phyloP scores from a whole-genome alignment of 2,113 vertebrate species.

The Oreochromis spilurus region DNA sequence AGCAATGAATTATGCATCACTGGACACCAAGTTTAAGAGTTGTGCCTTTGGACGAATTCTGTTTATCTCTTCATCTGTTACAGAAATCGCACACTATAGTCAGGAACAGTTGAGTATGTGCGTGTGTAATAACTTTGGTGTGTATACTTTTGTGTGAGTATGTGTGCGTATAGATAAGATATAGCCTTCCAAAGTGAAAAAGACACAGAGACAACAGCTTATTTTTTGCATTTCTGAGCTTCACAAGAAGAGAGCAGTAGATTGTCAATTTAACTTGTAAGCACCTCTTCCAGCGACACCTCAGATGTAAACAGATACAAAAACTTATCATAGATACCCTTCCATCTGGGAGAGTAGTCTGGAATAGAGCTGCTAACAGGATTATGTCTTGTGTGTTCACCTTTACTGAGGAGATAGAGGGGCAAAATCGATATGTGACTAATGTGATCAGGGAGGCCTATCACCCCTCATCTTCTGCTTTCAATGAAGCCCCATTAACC shows the following conservation, averaged over 20 bases:
- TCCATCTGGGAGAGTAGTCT: slow-evolving; percentile 15
- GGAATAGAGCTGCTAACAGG: slow-evolving; percentile 48
- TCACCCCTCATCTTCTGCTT: slow-evolving; percentile 41
- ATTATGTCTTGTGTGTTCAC: slow-evolving; percentile 50
- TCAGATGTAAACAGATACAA: slow-evolving; percentile 26
- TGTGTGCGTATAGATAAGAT: not conserved
- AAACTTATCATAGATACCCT: not conserved
- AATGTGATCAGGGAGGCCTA: slow-evolving; percentile 59
- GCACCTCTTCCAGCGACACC: not conserved
- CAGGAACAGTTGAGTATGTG: not conserved
- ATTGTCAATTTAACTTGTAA: not conserved
- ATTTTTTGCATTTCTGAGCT: not conserved
- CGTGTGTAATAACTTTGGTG: not conserved
- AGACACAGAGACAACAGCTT: not conserved
- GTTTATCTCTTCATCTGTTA: slow-evolving; percentile 41
- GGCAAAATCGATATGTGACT: slow-evolving; percentile 63
- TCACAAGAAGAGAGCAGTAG: not conserved
- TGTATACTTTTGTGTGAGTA: slow-evolving; percentile 1
- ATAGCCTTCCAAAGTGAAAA: not conserved
- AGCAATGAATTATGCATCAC: slow-evolving; percentile 53
- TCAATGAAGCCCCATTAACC: slow-evolving; percentile 40
- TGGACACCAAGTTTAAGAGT: slow-evolving; percentile 8
- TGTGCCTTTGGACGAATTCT: slow-evolving; percentile 12
- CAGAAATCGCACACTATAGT: slow-evolving; percentile 7
- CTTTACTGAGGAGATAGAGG: slow-evolving; percentile 45